Percentiles rank a stretch among this genome's conserved stretches.
phyloP scores from a whole-genome alignment of 2,113 vertebrate genomes.

The Alouatta palliata region DNA sequence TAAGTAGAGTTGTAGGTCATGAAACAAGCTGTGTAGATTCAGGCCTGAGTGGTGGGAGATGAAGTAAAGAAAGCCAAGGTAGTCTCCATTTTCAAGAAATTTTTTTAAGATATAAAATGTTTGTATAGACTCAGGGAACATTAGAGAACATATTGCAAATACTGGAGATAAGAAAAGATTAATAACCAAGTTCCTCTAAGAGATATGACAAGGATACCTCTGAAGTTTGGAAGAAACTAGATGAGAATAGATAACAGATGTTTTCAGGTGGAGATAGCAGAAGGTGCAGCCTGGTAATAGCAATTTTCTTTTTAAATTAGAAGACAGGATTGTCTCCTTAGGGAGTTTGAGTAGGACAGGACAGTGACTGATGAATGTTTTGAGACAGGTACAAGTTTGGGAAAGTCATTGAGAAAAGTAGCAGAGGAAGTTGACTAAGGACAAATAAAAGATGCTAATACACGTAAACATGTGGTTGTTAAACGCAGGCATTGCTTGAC shows the following conservation, averaged over 20 bases:
- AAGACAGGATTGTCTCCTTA: neutral
- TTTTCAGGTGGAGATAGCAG: neutral
- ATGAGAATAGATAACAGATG: neutral
- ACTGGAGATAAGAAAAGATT: neutral
- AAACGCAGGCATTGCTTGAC: neutral
- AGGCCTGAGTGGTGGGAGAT: neutral
- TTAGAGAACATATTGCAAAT: neutral
- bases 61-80: neutral
- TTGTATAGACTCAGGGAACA: neutral
- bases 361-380: neutral
- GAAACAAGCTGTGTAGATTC: neutral
- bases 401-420: neutral
- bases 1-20: neutral
- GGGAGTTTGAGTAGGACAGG: neutral
- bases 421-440: neutral
- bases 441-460: neutral
- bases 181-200: neutral
- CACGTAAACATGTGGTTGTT: neutral
- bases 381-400: neutral
- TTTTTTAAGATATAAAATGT: neutral
- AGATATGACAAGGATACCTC: neutral
- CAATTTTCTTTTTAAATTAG: neutral
- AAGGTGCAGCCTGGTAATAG: neutral
- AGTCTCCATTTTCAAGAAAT: neutral
- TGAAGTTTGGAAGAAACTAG: neutral